These are phyloP conservation scores for Linnaemya tessellans DNA, from an alignment of 2,888 invertebrate species.

Conservation along the genomic window DNA sequence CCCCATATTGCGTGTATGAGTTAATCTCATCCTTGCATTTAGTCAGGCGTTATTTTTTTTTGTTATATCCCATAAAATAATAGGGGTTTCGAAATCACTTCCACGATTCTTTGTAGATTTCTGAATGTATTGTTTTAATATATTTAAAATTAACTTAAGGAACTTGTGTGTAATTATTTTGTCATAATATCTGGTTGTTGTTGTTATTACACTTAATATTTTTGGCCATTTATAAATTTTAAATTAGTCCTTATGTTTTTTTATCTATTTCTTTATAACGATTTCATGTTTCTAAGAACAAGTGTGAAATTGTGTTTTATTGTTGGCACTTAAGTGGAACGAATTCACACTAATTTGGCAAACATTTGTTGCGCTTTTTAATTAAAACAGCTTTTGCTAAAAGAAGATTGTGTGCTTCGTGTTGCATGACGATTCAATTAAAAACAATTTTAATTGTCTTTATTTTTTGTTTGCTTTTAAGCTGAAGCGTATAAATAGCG, in stretches of 20 bases:
- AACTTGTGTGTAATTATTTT: too few species aligned
- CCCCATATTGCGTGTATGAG: too few species aligned
- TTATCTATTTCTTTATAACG: background rate
- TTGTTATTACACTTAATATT: background rate
- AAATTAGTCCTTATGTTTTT: background rate
- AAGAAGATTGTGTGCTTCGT: too few species aligned
- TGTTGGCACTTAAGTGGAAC: background rate
- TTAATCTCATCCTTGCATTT: too few species aligned
- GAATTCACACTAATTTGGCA: background rate
- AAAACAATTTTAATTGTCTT: background rate
- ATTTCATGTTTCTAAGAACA: background rate
- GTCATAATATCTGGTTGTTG: background rate
- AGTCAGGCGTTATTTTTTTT: too few species aligned
- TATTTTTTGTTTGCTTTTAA: too few species aligned
- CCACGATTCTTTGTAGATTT: too few species aligned
- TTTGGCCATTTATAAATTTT: background rate
- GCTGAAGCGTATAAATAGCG: too few species aligned
- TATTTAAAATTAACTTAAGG: too few species aligned
- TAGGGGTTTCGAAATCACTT: too few species aligned
- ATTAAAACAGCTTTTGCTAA: background rate
- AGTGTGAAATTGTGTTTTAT: conserved; percentile 8
- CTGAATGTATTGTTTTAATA: too few species aligned
- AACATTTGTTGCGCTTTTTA: conserved; percentile 1
- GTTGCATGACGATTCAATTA: background rate
- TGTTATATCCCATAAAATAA: too few species aligned